A percentile compares a stretch with the other conserved stretches of the same genome.
Conservation (phyloP, 2,113 vertebrate genomes). For the Polypterus bichir region DNA sequence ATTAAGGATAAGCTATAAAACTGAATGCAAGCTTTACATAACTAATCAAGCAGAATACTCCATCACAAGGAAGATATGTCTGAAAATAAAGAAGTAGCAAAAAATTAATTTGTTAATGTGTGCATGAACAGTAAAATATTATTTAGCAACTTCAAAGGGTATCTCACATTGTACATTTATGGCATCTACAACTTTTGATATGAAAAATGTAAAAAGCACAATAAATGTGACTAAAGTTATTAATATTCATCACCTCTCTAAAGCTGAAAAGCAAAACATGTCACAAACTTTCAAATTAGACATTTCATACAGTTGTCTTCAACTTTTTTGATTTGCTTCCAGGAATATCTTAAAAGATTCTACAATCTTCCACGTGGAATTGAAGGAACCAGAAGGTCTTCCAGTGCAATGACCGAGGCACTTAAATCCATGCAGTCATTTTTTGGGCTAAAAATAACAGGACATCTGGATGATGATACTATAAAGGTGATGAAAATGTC, state of each 20-base stretch:
- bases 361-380: constrained; percentile 36
- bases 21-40: background rate
- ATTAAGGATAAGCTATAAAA: background rate
- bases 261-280: background rate
- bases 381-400: constrained; percentile 12
- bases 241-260: background rate
- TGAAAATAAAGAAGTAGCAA: background rate
- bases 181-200: background rate
- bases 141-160: background rate
- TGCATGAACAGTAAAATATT: background rate
- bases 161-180: background rate
- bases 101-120: background rate
- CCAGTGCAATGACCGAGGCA: constrained; percentile 23
- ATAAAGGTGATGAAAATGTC: constrained; percentile 38
- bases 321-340: constrained; percentile 3
- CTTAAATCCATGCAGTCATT: constrained; percentile 44
- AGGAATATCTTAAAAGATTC: constrained; percentile 43
- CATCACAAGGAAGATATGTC: background rate
- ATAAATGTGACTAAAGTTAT: background rate
- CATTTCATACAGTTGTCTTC: too few relatives aligned
- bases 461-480: constrained; percentile 38
- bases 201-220: background rate
- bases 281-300: background rate
- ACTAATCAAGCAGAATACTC: background rate
- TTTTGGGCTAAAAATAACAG: constrained; percentile 41